Conservation (phyloP, 2,113 vertebrate species). For the Tricholaema leucomelas region DNA sequence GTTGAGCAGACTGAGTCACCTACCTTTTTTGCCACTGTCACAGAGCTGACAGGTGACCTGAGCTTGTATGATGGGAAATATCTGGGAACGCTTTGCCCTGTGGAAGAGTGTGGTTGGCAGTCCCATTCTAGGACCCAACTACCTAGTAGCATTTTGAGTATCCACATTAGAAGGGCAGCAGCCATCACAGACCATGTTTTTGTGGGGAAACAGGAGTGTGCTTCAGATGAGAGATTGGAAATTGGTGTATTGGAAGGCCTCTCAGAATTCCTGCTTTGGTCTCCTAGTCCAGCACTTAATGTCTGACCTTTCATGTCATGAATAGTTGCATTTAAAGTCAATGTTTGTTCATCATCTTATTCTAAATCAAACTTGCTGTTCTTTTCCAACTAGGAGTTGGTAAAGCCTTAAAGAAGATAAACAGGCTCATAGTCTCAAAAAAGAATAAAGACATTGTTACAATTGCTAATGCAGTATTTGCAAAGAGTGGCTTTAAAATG, state of each 20-base stretch:
- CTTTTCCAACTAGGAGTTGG: conserved; percentile 82
- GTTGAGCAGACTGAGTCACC: background rate
- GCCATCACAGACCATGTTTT: background rate
- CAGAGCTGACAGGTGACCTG: background rate
- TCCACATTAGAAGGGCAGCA: background rate
- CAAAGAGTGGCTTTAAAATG: conserved; percentile 82
- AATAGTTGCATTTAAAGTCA: conserved; percentile 11
- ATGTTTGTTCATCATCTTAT: conserved; percentile 2
- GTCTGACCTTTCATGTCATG: background rate
- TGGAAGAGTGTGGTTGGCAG: background rate
- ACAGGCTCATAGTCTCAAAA: conserved; percentile 87
- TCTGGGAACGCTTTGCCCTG: background rate
- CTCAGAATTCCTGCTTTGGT: background rate
- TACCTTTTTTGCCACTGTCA: background rate
- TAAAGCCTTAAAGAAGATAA: conserved; percentile 90
- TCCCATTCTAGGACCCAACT: background rate
- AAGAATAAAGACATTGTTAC: conserved; percentile 89
- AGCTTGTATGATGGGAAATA: background rate
- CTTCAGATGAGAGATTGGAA: background rate
- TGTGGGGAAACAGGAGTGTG: background rate
- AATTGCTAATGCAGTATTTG: conserved; percentile 90
- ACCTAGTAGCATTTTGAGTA: background rate
- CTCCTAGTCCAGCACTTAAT: background rate
- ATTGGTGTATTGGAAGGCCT: background rate
- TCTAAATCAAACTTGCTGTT: conserved; percentile 37